These are phyloP conservation scores for Calephelis perditalis DNA, from an alignment of 2,888 invertebrate genomes.

Conservation along the genomic window DNA sequence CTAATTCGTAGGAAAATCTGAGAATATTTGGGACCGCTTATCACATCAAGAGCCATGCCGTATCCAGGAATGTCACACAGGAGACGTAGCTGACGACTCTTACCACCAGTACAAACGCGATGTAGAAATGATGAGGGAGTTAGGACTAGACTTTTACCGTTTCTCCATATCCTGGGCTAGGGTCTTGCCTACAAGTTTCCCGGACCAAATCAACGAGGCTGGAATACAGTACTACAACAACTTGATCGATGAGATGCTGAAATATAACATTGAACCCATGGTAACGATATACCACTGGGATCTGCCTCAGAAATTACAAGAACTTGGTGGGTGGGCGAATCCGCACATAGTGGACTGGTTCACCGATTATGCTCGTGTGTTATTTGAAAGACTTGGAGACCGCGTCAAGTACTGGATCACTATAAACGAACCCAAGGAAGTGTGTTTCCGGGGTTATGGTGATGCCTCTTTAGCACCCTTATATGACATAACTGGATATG, in stretches of 20 bases:
- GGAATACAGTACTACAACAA: constrained; percentile 80
- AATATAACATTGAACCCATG: constrained; percentile 72
- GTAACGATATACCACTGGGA: constrained; percentile 78
- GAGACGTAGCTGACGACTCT: constrained; percentile 81
- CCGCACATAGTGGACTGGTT: constrained; percentile 67
- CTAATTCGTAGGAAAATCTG: neutral
- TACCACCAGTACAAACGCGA: constrained; percentile 79
- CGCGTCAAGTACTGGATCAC: constrained; percentile 69
- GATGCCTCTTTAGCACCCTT: constrained; percentile 36
- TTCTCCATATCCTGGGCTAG: constrained; percentile 82
- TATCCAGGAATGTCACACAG: constrained; percentile 37
- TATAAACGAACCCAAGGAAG: constrained; percentile 63
- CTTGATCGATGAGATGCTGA: constrained; percentile 73
- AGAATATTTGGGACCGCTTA: constrained; percentile 22
- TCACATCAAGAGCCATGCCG: constrained; percentile 16
- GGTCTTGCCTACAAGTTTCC: constrained; percentile 79
- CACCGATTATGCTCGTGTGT: constrained; percentile 63
- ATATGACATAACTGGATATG: constrained; percentile 46
- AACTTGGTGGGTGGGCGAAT: constrained; percentile 75
- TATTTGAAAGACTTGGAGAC: constrained; percentile 53
- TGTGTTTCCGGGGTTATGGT: constrained; percentile 52
- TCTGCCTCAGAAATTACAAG: constrained; percentile 62
- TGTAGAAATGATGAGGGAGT: constrained; percentile 54
- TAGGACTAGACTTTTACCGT: constrained; percentile 72
- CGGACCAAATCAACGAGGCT: constrained; percentile 60